Percentiles rank a stretch among this genome's conserved stretches.
Conservation (phyloP, 1,140 invertebrate genomes). For the Mya arenaria region DNA sequence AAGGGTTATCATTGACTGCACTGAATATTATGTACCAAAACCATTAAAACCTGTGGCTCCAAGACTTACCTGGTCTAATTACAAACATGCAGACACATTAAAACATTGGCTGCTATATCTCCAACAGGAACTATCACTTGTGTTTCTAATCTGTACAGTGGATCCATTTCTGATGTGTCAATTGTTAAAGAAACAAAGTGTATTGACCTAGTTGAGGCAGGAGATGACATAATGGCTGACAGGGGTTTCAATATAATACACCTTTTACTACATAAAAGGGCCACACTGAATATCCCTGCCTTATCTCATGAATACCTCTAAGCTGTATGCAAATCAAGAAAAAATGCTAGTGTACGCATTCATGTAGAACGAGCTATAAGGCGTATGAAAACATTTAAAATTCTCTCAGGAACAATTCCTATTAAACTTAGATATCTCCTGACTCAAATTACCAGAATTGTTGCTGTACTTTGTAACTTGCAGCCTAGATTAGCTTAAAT, state of each 20-base stretch:
- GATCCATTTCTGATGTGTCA: conserved; percentile 2
- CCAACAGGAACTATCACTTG: conserved; percentile 11
- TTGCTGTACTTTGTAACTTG: conserved; percentile 26
- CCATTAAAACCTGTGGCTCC: conserved; percentile 7
- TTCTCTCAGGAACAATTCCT: conserved; percentile 17
- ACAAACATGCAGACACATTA: conserved; percentile 27
- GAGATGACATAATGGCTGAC: conserved; percentile 31
- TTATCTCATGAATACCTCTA: conserved; percentile 9
- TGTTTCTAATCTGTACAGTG: conserved; percentile 4
- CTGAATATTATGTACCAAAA: conserved; percentile 31
- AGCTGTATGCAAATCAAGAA: not conserved
- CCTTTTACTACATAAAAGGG: not conserved
- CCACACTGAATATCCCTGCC: conserved; percentile 15
- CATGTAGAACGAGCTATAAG: conserved; percentile 33
- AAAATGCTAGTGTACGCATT: conserved; percentile 2
- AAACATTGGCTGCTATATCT: conserved; percentile 18
- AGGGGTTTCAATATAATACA: conserved; percentile 29
- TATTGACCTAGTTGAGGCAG: not conserved
- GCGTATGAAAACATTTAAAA: conserved; percentile 41
- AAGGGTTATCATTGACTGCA: conserved; percentile 29
- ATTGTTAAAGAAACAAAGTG: conserved; percentile 9
- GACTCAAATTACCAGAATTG: conserved; percentile 13
- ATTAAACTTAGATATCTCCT: conserved; percentile 22
- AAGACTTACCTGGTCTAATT: conserved; percentile 32
- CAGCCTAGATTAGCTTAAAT: conserved; percentile 22